These are phyloP conservation scores for Drosophila subpulchrella DNA, from an alignment of 1,140 invertebrate species.

Conservation along the genomic window DNA sequence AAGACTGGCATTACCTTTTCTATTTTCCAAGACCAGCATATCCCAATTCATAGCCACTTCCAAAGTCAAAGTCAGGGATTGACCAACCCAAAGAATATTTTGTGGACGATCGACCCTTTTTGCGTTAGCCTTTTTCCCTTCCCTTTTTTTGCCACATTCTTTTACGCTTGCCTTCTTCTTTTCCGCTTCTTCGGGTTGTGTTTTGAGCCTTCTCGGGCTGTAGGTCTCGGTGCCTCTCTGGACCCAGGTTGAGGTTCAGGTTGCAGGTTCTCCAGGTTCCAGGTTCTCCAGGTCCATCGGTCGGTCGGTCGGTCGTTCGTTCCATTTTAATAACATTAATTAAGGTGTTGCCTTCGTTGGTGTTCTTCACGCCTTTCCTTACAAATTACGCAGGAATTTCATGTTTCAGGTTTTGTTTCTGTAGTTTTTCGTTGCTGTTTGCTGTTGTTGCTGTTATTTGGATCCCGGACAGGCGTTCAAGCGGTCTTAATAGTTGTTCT, in stretches of 20 bases:
- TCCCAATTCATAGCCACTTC: background rate
- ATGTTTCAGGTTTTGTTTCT: constrained; percentile 81
- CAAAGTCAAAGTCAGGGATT: background rate
- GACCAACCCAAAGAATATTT: constrained; percentile 44
- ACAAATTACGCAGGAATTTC: constrained; percentile 85
- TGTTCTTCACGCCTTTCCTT: constrained; percentile 85
- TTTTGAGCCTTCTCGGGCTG: constrained; percentile 35
- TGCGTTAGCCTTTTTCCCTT: constrained; percentile 8
- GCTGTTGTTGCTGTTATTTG: constrained; percentile 37
- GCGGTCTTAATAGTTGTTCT: constrained; percentile 74
- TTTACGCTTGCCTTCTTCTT: constrained; percentile 51
- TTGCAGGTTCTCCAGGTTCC: constrained; percentile 26
- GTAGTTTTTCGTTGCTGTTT: constrained; percentile 45
- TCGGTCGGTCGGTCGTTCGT: constrained; percentile 74
- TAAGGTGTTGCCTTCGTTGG: constrained; percentile 85
- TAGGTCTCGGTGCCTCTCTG: constrained; percentile 4
- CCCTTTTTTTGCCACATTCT: constrained; percentile 59
- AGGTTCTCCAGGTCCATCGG: constrained; percentile 44
- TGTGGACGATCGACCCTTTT: constrained; percentile 49
- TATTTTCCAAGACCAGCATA: background rate
- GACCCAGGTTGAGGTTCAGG: constrained; percentile 29
- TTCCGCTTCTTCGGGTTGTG: constrained; percentile 37
- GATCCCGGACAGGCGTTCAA: constrained; percentile 48
- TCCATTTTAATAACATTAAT: constrained; percentile 85
- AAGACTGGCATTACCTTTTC: background rate